Conservation (phyloP, 2,113 vertebrate genomes). For the Speoplatyrhinus poulsoni region DNA sequence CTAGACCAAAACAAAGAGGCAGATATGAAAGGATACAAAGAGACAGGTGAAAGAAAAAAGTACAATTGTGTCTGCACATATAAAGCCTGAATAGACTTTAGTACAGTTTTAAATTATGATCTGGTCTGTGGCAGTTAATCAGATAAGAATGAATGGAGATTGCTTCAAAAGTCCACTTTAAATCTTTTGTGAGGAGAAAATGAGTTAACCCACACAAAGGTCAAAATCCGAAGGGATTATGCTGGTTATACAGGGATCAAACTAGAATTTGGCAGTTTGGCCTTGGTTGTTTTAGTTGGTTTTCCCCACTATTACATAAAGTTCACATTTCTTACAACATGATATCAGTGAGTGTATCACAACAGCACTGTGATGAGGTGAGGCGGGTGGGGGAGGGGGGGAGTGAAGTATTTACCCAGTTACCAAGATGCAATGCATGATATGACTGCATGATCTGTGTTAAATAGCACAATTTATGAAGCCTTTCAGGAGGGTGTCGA, state of each 20-base stretch:
- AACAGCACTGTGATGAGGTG: neutral
- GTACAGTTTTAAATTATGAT: neutral
- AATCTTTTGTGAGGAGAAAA: neutral
- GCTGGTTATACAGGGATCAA: conserved; percentile 16
- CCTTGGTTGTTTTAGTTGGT: conserved; percentile 11
- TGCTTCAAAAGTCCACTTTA: neutral
- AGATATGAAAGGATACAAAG: neutral
- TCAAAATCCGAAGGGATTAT: conserved; percentile 22
- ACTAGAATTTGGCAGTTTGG: conserved; percentile 28
- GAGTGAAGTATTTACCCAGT: neutral
- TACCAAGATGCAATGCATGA: neutral
- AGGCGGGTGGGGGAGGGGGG: too few species aligned
- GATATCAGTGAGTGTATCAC: neutral
- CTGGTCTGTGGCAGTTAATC: neutral
- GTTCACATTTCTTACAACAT: neutral
- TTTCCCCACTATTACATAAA: neutral
- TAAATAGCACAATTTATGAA: neutral
- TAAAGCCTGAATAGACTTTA: neutral
- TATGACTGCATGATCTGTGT: neutral
- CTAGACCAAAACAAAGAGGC: neutral
- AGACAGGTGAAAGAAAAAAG: neutral
- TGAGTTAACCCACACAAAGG: conserved; percentile 6
- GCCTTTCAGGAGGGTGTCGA: neutral
- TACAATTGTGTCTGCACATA: neutral
- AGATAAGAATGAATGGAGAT: neutral